Evolutionary conservation across 1,140 invertebrate genomes (phyloP).

Genomic region (Elymnias hypermnestra): DNA sequence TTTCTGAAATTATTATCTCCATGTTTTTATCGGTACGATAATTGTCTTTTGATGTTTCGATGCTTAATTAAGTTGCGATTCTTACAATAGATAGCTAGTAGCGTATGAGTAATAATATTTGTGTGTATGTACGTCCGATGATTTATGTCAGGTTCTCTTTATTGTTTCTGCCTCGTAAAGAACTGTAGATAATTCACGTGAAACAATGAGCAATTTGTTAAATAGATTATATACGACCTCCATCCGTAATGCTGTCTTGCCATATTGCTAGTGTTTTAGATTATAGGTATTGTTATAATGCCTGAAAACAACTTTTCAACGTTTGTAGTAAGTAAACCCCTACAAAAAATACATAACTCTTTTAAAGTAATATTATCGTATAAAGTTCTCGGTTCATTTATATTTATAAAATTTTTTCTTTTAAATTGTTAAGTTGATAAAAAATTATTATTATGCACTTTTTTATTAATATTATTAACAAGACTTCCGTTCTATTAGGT

Average conservation of each 20-base stretch:
- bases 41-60: slow-evolving; percentile 21
- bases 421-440: slow-evolving; percentile 20
- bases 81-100: slow-evolving; percentile 46
- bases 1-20: too few relatives aligned
- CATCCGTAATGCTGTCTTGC: slow-evolving; percentile 71
- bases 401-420: background rate
- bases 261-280: slow-evolving; percentile 67
- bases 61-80: slow-evolving; percentile 41
- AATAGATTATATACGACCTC: slow-evolving; percentile 72
- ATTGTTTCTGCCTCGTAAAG: slow-evolving; percentile 71
- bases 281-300: slow-evolving; percentile 43
- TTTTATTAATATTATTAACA: slow-evolving; percentile 31
- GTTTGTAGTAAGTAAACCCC: slow-evolving; percentile 15
- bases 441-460: slow-evolving; percentile 1
- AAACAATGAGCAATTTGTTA: slow-evolving; percentile 73
- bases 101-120: slow-evolving; percentile 48
- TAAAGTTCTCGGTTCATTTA: too few relatives aligned
- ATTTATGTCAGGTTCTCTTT: slow-evolving; percentile 64
- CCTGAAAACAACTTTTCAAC: slow-evolving; percentile 33
- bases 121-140: slow-evolving; percentile 54
- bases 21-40: slow-evolving; percentile 6
- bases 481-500: slow-evolving; percentile 58
- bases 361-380: too few relatives aligned
- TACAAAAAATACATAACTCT: too few relatives aligned
- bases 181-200: slow-evolving; percentile 60